Evolutionary conservation across 1,140 invertebrate genomes (phyloP).

Genomic region (Drosophila carrolli): DNA sequence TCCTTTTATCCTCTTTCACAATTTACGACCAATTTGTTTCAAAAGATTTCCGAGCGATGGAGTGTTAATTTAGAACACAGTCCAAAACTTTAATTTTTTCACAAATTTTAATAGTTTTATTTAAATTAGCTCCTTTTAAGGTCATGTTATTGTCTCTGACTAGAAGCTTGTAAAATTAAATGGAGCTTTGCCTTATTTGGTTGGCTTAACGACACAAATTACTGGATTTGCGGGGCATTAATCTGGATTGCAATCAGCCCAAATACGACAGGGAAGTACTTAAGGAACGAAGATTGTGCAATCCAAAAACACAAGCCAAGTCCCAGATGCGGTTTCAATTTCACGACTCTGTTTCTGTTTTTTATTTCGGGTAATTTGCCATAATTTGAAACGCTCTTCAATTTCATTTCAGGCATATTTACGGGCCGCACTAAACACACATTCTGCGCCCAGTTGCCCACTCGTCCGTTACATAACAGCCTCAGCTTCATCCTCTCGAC

Average conservation of each 20-base stretch:
- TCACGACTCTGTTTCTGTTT: slow-evolving; percentile 21
- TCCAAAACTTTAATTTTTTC: too few species aligned
- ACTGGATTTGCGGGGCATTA: slow-evolving; percentile 11
- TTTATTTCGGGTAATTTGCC: slow-evolving; percentile 44
- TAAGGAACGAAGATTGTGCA: slow-evolving; percentile 19
- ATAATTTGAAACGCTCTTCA: slow-evolving; percentile 53
- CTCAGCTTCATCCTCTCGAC: slow-evolving; percentile 35
- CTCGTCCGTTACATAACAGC: slow-evolving; percentile 51
- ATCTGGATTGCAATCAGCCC: slow-evolving; percentile 16
- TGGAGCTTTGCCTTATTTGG: slow-evolving; percentile 20
- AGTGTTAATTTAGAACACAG: too few species aligned
- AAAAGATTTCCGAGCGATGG: too few species aligned
- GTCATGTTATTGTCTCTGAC: background rate
- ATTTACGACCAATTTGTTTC: too few species aligned
- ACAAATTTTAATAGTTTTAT: background rate
- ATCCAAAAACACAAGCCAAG: slow-evolving; percentile 15
- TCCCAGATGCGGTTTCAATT: slow-evolving; percentile 37
- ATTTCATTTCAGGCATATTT: slow-evolving; percentile 54
- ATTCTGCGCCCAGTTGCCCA: slow-evolving; percentile 50
- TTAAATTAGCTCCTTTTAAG: slow-evolving; percentile 15
- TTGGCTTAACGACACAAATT: slow-evolving; percentile 18
- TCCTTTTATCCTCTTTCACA: too few species aligned
- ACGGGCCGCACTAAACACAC: slow-evolving; percentile 53
- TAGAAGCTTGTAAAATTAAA: slow-evolving; percentile 34
- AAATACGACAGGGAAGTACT: slow-evolving; percentile 17